Conservation (phyloP, 2,113 vertebrate species). For the Manacus vitellinus region DNA sequence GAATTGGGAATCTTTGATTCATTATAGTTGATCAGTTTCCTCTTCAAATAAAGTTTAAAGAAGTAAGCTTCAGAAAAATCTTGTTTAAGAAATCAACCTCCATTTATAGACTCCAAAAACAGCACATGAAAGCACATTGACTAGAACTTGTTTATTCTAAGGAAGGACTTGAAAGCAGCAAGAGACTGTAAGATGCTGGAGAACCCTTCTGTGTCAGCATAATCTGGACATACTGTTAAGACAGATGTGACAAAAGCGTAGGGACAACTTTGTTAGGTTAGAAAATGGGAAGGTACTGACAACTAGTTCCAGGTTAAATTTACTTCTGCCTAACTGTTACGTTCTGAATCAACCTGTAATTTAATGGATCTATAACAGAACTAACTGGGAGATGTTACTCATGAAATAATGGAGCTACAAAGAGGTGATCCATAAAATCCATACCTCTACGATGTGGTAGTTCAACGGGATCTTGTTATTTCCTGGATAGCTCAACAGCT, state of each 20-base stretch:
- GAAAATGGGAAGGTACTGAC: not conserved
- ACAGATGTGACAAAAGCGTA: not conserved
- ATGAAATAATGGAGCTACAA: not conserved
- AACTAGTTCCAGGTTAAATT: not conserved
- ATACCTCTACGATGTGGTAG: slow-evolving; percentile 98
- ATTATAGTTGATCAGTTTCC: not conserved
- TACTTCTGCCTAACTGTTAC: not conserved
- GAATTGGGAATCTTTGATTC: not conserved
- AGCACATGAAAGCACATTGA: not conserved
- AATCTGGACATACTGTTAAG: not conserved
- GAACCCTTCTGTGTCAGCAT: not conserved
- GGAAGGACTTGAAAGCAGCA: not conserved
- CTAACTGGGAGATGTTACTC: not conserved
- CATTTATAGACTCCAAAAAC: not conserved
- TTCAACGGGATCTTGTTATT: slow-evolving; percentile 98
- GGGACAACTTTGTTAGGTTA: not conserved
- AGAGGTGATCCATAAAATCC: not conserved
- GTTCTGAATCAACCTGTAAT: not conserved
- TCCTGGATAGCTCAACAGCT: slow-evolving; percentile 95
- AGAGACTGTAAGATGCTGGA: not conserved
- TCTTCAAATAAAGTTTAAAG: not conserved
- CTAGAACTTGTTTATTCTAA: not conserved
- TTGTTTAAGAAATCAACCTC: not conserved
- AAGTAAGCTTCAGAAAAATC: not conserved
- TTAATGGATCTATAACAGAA: not conserved